Base-by-base conservation (phyloP, 2,888 invertebrate genomes). In the Drosophila kanekoi region DNA sequence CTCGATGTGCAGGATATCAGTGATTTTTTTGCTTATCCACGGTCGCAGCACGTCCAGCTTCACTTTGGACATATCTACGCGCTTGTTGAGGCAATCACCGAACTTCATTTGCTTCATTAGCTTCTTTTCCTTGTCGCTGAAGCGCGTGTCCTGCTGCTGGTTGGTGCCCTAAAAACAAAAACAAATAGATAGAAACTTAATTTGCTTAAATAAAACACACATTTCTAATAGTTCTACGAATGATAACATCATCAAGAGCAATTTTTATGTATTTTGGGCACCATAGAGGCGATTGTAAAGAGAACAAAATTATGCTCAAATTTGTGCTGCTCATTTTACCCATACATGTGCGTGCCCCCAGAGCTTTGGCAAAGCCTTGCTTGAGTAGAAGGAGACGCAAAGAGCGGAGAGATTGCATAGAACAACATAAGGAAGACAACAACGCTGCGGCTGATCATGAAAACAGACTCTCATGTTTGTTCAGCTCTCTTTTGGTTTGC, bases 71-170 rank as follows among this genome's bases (percentile, higher is more conserved):
- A 99, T 98, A 92, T 99, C 99, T 92, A 99, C 99, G 95, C 98
- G 97, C 92, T 96, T 97, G 79, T 96, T 96, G 47, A 99, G 94
- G 82, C 96, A 96, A 91, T 99, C 98, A 37, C 97, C 97, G 92
- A 99, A 99, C 93, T 97, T 98, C 98, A 99, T 98, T 92, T 98
- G 97, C 93, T 99, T 99, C 93, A 99, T 95, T 51, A 99, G 94
- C 92, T 99, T 99, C 93, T 99, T 99, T 93, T 99, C 99, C 93
- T 99, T 99, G 93, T 99, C 99, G 91, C 98, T 97, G 94, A 99
- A 99, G 91, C 99, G 96, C 90, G 98, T 99, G 93, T 99, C 99
- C 93, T 99, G 99, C 93, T 99, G 99, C 68, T 99, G 97, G 90
- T 97, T 98, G 35, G 99, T 99, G 77, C 99, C 99, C 99, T 99